Conservation (phyloP, 2,888 invertebrate genomes). For the Drosophila acutilabella region DNA sequence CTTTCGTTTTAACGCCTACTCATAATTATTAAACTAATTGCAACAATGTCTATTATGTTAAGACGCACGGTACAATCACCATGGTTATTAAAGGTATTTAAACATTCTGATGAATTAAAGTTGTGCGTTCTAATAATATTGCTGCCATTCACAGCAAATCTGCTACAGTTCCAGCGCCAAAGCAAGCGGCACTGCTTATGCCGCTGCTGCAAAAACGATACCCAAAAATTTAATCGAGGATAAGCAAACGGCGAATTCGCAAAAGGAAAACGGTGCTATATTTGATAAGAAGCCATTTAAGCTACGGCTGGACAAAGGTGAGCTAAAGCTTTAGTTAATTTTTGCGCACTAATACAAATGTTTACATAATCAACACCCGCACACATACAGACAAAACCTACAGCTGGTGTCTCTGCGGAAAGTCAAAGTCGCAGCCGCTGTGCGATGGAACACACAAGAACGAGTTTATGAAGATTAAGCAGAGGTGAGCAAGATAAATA, state of each 20-base stretch:
- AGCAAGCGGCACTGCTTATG: constrained; percentile 21
- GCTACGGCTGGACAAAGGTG: constrained; percentile 89
- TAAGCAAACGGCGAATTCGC: constrained; percentile 87
- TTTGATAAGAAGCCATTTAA: constrained; percentile 97
- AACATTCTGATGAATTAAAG: background rate
- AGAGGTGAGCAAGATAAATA: constrained; percentile 86
- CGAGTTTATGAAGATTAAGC: constrained; percentile 89
- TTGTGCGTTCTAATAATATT: background rate
- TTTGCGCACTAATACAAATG: constrained; percentile 7
- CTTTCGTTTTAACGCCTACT: constrained; percentile 1
- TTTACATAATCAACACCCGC: constrained; percentile 57
- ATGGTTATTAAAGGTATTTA: constrained; percentile 55
- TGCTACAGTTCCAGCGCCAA: constrained; percentile 52
- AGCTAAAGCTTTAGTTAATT: constrained; percentile 33
- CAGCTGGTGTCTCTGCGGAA: constrained; percentile 97
- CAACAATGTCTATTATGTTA: constrained; percentile 59
- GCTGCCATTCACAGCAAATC: constrained; percentile 26
- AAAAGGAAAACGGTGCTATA: constrained; percentile 90
- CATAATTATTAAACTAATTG: background rate
- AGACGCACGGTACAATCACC: constrained; percentile 35
- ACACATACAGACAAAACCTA: constrained; percentile 89
- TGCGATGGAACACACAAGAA: constrained; percentile 97
- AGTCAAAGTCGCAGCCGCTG: constrained; percentile 95
- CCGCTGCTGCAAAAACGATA: constrained; percentile 85
- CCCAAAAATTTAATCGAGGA: constrained; percentile 89